Conservation (phyloP, 2,888 invertebrate genomes). For the Neoascia interrupta region DNA sequence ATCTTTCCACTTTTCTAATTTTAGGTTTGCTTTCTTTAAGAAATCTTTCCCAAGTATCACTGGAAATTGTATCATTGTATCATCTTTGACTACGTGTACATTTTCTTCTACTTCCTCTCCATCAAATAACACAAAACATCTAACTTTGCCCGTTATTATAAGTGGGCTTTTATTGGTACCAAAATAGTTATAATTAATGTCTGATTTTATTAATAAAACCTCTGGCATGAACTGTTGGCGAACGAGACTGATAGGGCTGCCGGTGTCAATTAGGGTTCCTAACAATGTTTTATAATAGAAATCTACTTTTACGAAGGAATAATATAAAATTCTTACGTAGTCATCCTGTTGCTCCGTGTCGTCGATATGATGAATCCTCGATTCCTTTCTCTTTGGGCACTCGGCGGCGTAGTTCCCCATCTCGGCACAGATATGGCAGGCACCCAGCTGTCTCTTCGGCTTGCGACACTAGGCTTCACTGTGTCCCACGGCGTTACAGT, state of each 20-base stretch:
- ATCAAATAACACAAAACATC: background rate
- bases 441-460: conserved; percentile 15
- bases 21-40: conserved; percentile 10
- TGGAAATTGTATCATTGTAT: background rate
- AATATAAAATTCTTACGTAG: conserved; percentile 31
- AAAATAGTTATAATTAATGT: background rate
- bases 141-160: conserved; percentile 1
- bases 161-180: background rate
- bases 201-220: background rate
- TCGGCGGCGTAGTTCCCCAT: conserved; percentile 1
- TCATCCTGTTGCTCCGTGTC: conserved; percentile 11
- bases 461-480: conserved; percentile 36
- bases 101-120: background rate
- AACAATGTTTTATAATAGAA: conserved; percentile 17
- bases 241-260: conserved; percentile 14
- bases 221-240: conserved; percentile 23
- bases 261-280: conserved; percentile 27
- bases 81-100: background rate
- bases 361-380: background rate
- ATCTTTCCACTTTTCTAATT: background rate
- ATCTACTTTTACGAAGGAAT: background rate
- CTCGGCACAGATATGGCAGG: conserved; percentile 31
- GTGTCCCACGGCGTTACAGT: conserved; percentile 35
- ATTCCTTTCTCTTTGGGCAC: conserved; percentile 5
- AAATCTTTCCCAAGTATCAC: conserved; percentile 5